Evolutionary conservation across 2,113 vertebrate species (phyloP), one percentile per base, ranked within the genome.

Genomic region (Hemibates koningsi): DNA sequence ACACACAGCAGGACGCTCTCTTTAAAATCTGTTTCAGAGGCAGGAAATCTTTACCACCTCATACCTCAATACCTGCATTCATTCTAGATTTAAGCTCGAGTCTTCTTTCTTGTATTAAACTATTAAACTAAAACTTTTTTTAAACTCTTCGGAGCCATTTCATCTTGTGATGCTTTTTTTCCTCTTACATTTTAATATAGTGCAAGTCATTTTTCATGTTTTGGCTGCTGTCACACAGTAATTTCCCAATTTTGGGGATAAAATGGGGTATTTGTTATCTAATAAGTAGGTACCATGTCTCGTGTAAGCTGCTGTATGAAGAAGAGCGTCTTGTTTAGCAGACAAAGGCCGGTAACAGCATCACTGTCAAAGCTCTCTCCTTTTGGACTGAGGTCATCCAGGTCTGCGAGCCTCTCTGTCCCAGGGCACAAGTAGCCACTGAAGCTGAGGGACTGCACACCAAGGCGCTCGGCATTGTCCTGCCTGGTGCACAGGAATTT

Each of bases 401-500:
- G 93, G 19, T 96, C 96, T 21, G 91, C 96, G 4, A 97, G 93
- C 71, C 96, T 96, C 1, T 96, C 94, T 0, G 93, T 84, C 13
- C 86, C 84, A 0, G 97, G 96, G 11, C 98, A 97, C 27, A 97
- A 92, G n/a, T 99, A 99, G 0, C 99, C 99, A 4, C 97, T 97
- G 52, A 98, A 96, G 48, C 84, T 95, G 57, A 99, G 94, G 17
- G 98, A 97, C 87, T 99, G 98, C 1, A 99, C 97, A 1, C 99
- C 99, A 0, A 99, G 95, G 3, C 99, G 97, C 81, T 99, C 98
- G 0, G 98, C 98, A 0, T 97, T 96, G n/a, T 98, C 98, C 92
- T 98, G 97, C 56, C 98, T 97, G 1, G 98, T 96, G 93, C 98
- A 98, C 68, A 99, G 91, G 97, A 99, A 99, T 93, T 99, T 99